These are phyloP conservation scores for Tretioscincus oriximinensis DNA, from an alignment of 2,113 vertebrate genomes.

Conservation along the genomic window DNA sequence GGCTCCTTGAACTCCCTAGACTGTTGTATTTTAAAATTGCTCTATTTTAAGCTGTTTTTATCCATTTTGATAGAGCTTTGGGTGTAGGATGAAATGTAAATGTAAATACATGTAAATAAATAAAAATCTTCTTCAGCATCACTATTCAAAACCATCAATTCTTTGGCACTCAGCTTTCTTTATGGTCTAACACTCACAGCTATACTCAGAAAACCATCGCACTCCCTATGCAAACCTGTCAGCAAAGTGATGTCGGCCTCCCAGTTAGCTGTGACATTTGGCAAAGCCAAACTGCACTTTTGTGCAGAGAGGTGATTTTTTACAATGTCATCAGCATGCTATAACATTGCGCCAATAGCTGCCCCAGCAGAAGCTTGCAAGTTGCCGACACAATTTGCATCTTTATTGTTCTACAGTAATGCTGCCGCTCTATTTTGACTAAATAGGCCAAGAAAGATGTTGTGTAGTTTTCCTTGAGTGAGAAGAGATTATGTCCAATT, in stretches of 20 bases:
- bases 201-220: too few species aligned
- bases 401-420: constrained; percentile 42
- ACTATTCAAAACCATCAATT: too few species aligned
- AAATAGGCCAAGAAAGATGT: constrained; percentile 32
- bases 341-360: constrained; percentile 19
- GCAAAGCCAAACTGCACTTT: not conserved
- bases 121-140: too few species aligned
- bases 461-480: constrained; percentile 45
- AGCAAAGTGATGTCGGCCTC: not conserved
- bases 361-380: constrained; percentile 9
- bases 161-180: too few species aligned
- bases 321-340: constrained; percentile 1
- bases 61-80: too few species aligned
- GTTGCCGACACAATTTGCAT: constrained; percentile 46
- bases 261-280: not conserved
- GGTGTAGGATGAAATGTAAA: too few species aligned
- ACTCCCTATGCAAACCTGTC: too few species aligned
- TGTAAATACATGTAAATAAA: too few species aligned
- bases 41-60: too few species aligned
- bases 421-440: constrained; percentile 29
- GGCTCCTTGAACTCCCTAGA: too few species aligned
- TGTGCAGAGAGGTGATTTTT: not conserved
- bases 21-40: too few species aligned
- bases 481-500: constrained; percentile 51
- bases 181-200: too few species aligned